phyloP scores from a whole-genome alignment of 1,140 invertebrate species.

The Ruditapes philippinarum region DNA sequence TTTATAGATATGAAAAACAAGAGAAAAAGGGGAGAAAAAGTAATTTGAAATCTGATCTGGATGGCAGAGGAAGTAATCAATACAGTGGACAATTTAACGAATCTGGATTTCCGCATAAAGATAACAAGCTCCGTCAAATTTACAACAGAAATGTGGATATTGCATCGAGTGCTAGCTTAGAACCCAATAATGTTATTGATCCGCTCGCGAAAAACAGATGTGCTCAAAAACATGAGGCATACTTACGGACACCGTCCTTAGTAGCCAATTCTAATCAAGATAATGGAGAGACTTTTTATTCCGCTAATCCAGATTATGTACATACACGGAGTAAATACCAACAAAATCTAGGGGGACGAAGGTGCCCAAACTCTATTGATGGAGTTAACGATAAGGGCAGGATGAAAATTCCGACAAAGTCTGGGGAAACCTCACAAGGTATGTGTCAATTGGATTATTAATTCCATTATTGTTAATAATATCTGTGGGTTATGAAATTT shows the following conservation, averaged over 20 bases:
- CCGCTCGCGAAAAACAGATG: constrained; percentile 50
- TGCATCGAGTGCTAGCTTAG: not conserved
- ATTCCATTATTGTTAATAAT: constrained; percentile 12
- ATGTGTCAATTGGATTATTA: not conserved
- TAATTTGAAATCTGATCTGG: not conserved
- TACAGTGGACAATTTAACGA: not conserved
- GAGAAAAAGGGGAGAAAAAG: not conserved
- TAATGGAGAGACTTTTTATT: constrained; percentile 45
- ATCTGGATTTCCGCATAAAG: constrained; percentile 16
- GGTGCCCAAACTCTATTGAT: constrained; percentile 17
- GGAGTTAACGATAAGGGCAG: not conserved
- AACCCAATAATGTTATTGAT: not conserved
- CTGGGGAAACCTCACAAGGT: constrained; percentile 7
- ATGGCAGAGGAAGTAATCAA: not conserved
- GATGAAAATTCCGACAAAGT: constrained; percentile 16
- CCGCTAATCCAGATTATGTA: constrained; percentile 4
- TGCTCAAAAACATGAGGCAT: constrained; percentile 21
- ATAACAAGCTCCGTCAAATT: not conserved
- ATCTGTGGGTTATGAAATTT: too few relatives aligned
- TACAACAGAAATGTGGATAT: not conserved
- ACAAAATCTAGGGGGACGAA: constrained; percentile 46
- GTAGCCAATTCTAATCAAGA: constrained; percentile 35
- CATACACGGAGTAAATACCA: constrained; percentile 38
- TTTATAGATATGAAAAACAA: constrained; percentile 19
- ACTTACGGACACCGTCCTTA: not conserved